phyloP scores from a whole-genome alignment of 1,140 invertebrate genomes.

The Caerostris darwini region DNA sequence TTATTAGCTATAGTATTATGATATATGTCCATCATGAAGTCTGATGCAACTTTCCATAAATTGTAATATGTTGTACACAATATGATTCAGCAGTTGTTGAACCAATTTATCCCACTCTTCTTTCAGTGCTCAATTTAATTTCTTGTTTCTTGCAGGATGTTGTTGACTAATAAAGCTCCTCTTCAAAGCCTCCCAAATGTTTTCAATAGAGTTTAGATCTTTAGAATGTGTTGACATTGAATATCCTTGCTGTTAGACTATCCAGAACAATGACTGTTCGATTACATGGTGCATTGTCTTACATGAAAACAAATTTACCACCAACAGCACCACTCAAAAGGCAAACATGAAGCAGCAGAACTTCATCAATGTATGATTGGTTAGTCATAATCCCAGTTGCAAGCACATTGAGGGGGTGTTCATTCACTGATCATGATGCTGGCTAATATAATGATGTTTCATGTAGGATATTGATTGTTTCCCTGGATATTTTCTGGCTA shows the following conservation, averaged over 20 bases:
- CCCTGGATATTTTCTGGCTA: constrained; percentile 11
- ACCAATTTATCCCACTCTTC: background rate
- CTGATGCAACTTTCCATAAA: background rate
- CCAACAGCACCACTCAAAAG: background rate
- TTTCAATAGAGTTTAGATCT: constrained; percentile 15
- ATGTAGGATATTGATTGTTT: background rate
- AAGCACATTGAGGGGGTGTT: background rate
- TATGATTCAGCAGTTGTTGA: background rate
- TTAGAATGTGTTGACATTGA: constrained; percentile 4
- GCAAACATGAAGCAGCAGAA: background rate
- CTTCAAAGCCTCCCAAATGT: background rate
- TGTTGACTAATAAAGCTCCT: background rate
- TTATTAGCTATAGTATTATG: background rate
- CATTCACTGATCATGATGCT: constrained; percentile 21
- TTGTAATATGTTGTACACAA: background rate
- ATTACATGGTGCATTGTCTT: constrained; percentile 21
- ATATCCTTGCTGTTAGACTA: background rate
- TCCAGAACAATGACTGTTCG: background rate
- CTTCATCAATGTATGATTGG: constrained; percentile 23
- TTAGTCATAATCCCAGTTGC: background rate
- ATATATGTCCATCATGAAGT: too few species aligned
- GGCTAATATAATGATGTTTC: constrained; percentile 2
- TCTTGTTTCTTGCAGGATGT: background rate
- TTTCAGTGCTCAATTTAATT: background rate
- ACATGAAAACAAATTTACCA: constrained; percentile 25